Evolutionary conservation across 2,797 vertebrate species (phyloP).

Genomic region (Brotula barbata): DNA sequence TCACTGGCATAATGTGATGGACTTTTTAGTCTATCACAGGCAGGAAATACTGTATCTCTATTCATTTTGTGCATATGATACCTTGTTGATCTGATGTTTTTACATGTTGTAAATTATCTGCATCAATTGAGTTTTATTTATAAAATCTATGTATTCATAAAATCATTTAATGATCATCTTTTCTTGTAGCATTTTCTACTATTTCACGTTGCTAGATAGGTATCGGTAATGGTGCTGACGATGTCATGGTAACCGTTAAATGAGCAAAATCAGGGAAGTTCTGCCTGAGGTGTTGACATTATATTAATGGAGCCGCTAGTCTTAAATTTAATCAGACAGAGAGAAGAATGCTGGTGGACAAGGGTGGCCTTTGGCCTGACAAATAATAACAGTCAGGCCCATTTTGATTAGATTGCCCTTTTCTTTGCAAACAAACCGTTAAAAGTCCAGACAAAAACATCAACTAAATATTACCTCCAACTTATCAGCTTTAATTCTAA

Average conservation of each 20-base stretch:
- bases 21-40: too few species aligned
- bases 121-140: too few species aligned
- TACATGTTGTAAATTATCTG: too few species aligned
- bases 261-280: neutral
- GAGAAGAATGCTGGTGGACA: neutral
- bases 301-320: neutral
- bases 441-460: neutral
- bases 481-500: neutral
- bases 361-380: neutral
- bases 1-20: too few species aligned
- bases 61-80: too few species aligned
- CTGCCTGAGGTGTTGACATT: neutral
- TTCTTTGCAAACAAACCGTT: neutral
- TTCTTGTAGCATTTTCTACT: too few species aligned
- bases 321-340: neutral
- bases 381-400: neutral
- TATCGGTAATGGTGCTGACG: too few species aligned
- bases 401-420: conserved; percentile 3
- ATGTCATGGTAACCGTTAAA: too few species aligned
- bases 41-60: too few species aligned
- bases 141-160: too few species aligned
- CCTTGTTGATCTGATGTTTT: too few species aligned
- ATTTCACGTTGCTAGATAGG: neutral
- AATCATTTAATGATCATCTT: too few species aligned
- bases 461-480: neutral